Evolutionary conservation across 2,113 vertebrate genomes (phyloP).

Genomic region (Romanogobio albipinnatus): DNA sequence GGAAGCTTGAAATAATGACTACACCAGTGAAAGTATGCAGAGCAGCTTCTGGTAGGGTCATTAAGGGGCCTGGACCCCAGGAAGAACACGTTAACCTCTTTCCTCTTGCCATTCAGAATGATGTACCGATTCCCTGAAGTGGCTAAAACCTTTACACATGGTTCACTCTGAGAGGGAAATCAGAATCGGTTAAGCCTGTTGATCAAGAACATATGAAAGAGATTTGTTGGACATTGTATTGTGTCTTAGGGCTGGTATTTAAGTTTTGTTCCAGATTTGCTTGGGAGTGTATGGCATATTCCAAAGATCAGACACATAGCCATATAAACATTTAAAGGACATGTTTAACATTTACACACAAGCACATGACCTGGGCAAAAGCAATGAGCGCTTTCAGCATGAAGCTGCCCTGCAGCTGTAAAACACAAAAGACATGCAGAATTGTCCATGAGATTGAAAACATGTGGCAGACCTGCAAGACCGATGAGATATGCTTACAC

Average conservation of each 20-base stretch:
- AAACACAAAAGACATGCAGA: constrained; percentile 65
- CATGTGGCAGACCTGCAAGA: constrained; percentile 70
- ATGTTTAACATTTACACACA: constrained; percentile 37
- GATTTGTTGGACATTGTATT: background rate
- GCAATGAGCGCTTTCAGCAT: background rate
- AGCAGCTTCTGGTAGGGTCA: constrained; percentile 71
- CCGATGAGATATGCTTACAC: constrained; percentile 53
- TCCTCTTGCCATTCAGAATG: constrained; percentile 48
- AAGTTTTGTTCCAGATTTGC: background rate
- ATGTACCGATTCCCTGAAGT: constrained; percentile 40
- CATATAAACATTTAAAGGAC: constrained; percentile 2
- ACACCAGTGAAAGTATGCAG: constrained; percentile 74
- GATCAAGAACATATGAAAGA: constrained; percentile 1
- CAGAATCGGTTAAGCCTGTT: background rate
- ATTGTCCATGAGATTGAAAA: constrained; percentile 67
- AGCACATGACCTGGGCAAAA: constrained; percentile 4
- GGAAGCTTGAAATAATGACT: constrained; percentile 67
- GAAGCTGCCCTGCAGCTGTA: constrained; percentile 52
- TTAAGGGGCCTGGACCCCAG: constrained; percentile 69
- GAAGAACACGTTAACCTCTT: constrained; percentile 43
- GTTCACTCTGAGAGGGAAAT: constrained; percentile 7
- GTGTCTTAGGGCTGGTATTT: background rate
- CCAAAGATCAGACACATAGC: background rate
- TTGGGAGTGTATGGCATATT: constrained; percentile 7
- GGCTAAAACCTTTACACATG: constrained; percentile 1